Base-by-base conservation (phyloP, 2,888 invertebrate genomes). In the Elegia similella region DNA sequence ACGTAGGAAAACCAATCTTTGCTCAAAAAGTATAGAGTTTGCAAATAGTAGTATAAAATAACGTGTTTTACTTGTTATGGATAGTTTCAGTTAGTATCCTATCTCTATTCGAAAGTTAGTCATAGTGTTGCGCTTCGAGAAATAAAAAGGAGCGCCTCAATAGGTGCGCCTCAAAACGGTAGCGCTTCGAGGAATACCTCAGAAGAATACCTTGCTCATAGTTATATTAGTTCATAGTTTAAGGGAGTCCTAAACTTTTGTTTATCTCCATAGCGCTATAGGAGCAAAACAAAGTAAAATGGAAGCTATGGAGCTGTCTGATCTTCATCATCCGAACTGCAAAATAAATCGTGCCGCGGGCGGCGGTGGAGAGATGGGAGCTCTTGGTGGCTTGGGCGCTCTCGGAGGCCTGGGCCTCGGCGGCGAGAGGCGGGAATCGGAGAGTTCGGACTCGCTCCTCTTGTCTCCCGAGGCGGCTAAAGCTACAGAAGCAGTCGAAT, bases 401-500 rank as follows among this genome's bases (percentile, higher is more conserved):
- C 89, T 92, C 0, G 93, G 92, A 0, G 94, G 93, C 0, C 92
- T 94, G 1, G 92, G 94, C 16, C 93, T 94, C 42, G 96, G 95
- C 58, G 94, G 93, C 58, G 95, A 95, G 68, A 92, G 97, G 56
- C 93, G 98, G 62, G 97, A 97, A 78, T 97, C 97, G 55, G 97
- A 98, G 80, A 97, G 96, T 76, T 97, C 97, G 0, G 98, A 98
- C 80, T 97, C 97, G 6, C 94, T 98, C 60, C 93, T 98, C 54
- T 92, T 98, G 55, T 97, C 97, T 16, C 97, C 98, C 0, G 98
- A 98, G 91, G 98, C 98, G 56, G 95, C 97, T 77, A 96, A 98
- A 89, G 98, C 98, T 52, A 98, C 98, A 16, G 98, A 99, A 87
- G 99, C 99, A 1, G 98, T 99, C 15, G 98, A 98, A 84, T 99